A percentile compares a stretch with the other conserved stretches of the same genome.
phyloP scores from a whole-genome alignment of 2,113 vertebrate species.

The Lutjanus erythropterus region DNA sequence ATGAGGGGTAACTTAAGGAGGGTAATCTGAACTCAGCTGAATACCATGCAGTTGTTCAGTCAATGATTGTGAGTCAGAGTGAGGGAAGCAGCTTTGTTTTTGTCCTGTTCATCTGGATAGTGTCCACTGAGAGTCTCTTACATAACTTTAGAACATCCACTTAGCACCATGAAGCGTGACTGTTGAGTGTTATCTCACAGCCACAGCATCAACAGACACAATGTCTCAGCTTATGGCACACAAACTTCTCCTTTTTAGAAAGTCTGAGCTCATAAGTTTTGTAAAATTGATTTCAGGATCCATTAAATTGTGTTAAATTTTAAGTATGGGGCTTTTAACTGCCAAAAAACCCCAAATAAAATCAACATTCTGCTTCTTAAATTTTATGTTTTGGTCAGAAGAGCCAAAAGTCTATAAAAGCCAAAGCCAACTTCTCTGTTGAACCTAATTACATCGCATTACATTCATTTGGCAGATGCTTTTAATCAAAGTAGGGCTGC shows the following conservation, averaged over 20 bases:
- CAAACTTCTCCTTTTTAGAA: not conserved
- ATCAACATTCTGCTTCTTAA: not conserved
- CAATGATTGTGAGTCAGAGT: constrained; percentile 58
- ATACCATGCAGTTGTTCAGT: constrained; percentile 43
- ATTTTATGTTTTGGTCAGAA: not conserved
- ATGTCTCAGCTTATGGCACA: constrained; percentile 21
- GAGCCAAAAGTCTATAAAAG: constrained; percentile 11
- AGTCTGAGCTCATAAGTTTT: not conserved
- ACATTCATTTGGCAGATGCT: not conserved
- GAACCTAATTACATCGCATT: not conserved
- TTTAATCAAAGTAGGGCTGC: not conserved
- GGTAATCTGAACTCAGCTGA: constrained; percentile 17
- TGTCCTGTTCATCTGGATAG: constrained; percentile 75
- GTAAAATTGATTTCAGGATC: not conserved
- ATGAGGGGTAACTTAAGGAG: not conserved
- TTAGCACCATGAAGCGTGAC: constrained; percentile 68
- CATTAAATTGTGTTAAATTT: not conserved
- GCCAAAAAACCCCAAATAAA: not conserved
- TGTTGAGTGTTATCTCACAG: constrained; percentile 58
- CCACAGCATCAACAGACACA: constrained; percentile 21
- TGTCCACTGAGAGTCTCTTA: constrained; percentile 73
- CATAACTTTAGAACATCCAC: constrained; percentile 76
- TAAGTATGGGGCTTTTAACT: not conserved
- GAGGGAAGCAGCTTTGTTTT: constrained; percentile 75
- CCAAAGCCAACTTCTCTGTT: not conserved